A percentile compares a stretch with the other conserved stretches of the same genome.
phyloP scores from a whole-genome alignment of 2,113 vertebrate genomes.

The Murina feae region DNA sequence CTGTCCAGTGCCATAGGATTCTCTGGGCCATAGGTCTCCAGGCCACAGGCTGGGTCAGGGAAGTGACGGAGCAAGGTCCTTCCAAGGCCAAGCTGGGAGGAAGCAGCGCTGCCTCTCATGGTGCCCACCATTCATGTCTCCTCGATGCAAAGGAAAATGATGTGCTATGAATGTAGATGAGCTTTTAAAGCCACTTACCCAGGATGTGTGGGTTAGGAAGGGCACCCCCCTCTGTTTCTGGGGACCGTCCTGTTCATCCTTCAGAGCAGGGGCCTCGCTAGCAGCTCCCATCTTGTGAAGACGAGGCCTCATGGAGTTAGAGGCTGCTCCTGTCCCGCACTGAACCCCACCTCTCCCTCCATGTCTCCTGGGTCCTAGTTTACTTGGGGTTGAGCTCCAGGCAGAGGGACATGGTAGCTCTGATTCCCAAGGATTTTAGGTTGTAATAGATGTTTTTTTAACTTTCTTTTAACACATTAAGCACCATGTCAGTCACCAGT shows the following conservation, averaged over 20 bases:
- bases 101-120: neutral
- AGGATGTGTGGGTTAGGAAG: neutral
- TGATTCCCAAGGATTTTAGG: neutral
- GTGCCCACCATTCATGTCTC: neutral
- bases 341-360: neutral
- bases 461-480: no score
- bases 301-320: neutral
- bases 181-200: neutral
- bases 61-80: neutral
- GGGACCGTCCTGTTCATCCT: neutral
- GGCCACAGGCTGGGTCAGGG: neutral
- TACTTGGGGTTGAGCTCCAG: neutral
- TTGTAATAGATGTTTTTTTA: neutral
- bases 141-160: neutral
- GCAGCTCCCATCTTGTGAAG: neutral
- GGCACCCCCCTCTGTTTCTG: neutral
- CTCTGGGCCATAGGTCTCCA: neutral
- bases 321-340: neutral
- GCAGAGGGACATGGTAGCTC: neutral
- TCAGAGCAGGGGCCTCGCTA: neutral
- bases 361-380: conserved; percentile 38
- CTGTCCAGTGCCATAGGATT: neutral
- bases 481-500: no score
- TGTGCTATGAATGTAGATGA: neutral
- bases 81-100: neutral